Evolutionary conservation across 1,140 invertebrate species (phyloP).

Genomic region (Eumeta japonica): DNA sequence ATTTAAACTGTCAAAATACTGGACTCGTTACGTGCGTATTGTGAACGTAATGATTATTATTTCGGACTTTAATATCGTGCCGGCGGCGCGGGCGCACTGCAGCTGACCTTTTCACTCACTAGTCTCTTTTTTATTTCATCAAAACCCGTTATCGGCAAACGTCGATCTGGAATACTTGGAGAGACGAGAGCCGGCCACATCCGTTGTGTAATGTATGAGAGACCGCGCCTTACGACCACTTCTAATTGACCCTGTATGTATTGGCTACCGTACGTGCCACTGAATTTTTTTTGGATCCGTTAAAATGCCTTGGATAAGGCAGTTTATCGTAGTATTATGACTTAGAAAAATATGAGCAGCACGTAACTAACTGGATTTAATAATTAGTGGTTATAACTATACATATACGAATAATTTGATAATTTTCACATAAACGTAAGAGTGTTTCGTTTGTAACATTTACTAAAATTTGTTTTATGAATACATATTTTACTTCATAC

Average conservation of each 20-base stretch:
- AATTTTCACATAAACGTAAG: too few relatives aligned
- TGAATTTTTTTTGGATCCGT: constrained; percentile 37
- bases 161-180: constrained; percentile 27
- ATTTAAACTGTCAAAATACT: constrained; percentile 35
- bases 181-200: constrained; percentile 43
- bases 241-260: too few relatives aligned
- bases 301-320: too few relatives aligned
- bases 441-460: too few relatives aligned
- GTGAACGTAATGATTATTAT: constrained; percentile 42
- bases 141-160: constrained; percentile 43
- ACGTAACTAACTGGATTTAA: too few relatives aligned
- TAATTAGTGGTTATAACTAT: too few relatives aligned
- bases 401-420: too few relatives aligned
- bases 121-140: constrained; percentile 25
- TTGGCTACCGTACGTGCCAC: constrained; percentile 29
- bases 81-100: constrained; percentile 24
- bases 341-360: too few relatives aligned
- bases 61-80: constrained; percentile 40
- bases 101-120: constrained; percentile 50
- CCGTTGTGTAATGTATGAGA: constrained; percentile 44
- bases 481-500: too few relatives aligned
- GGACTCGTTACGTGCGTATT: constrained; percentile 26
- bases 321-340: too few relatives aligned
- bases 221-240: constrained; percentile 52
- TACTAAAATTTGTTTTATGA: too few relatives aligned